These are phyloP conservation scores for Opisthograptis luteolata DNA, from an alignment of 2,888 invertebrate genomes.

Conservation along the genomic window DNA sequence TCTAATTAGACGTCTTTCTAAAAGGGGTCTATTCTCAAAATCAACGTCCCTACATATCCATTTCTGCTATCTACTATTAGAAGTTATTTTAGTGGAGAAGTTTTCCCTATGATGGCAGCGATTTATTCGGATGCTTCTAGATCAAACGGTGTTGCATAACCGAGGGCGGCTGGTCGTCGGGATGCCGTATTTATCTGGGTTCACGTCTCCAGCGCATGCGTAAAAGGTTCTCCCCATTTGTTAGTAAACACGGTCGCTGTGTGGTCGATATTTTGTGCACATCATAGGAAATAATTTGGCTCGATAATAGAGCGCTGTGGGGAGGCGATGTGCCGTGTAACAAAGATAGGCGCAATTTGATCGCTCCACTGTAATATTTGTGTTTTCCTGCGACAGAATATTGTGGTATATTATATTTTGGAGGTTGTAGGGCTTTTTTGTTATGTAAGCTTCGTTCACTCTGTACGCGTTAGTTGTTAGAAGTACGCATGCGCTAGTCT, in stretches of 20 bases:
- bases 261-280: conserved; percentile 63
- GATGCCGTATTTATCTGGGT: conserved; percentile 58
- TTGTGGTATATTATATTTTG: conserved; percentile 20
- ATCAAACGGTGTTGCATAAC: conserved; percentile 72
- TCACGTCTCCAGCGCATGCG: conserved; percentile 55
- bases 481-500: conserved; percentile 16
- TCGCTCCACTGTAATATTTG: conserved; percentile 24
- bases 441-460: conserved; percentile 5
- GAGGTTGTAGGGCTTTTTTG: conserved; percentile 9
- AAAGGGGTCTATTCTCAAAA: conserved; percentile 41
- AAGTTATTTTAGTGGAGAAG: conserved; percentile 45
- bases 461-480: not conserved
- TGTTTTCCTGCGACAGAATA: conserved; percentile 28
- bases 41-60: conserved; percentile 17
- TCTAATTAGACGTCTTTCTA: conserved; percentile 36
- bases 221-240: conserved; percentile 47
- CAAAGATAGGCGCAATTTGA: conserved; percentile 37
- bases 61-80: conserved; percentile 34
- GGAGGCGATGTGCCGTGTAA: conserved; percentile 36
- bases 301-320: conserved; percentile 42
- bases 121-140: conserved; percentile 62
- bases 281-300: conserved; percentile 50
- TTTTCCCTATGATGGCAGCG: conserved; percentile 42
- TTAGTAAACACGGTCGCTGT: conserved; percentile 60
- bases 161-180: conserved; percentile 55